Evolutionary conservation across 2,113 vertebrate genomes (phyloP).

Genomic region (Atrichornis clamosus): DNA sequence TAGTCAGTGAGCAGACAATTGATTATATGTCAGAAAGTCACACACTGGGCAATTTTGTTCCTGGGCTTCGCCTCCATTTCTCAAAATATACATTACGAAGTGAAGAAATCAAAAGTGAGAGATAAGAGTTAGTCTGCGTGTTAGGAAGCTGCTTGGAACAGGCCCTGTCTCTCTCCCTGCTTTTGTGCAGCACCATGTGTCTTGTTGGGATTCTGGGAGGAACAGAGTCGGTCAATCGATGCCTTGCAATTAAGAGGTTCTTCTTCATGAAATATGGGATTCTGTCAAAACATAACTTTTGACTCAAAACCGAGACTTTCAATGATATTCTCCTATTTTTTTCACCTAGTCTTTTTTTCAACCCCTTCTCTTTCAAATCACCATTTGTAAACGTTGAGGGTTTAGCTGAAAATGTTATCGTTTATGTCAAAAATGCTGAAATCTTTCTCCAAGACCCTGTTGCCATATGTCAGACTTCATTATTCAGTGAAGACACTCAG

Average conservation of each 20-base stretch:
- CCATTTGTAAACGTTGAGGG: background rate
- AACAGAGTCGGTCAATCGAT: rapidly evolving
- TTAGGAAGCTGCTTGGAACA: background rate
- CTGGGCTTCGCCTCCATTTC: constrained; percentile 27
- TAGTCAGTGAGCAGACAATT: constrained; percentile 56
- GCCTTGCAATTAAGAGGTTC: background rate
- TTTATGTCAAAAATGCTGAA: background rate
- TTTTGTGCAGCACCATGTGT: background rate
- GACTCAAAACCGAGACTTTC: background rate
- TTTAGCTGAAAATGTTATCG: background rate
- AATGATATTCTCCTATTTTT: background rate
- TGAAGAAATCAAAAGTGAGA: constrained; percentile 25
- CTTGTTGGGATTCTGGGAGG: background rate
- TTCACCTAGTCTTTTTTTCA: background rate
- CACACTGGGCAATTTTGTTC: constrained; percentile 49
- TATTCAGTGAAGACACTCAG: background rate
- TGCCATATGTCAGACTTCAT: background rate
- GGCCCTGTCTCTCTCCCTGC: background rate
- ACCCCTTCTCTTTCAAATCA: background rate
- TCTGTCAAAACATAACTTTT: background rate
- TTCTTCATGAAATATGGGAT: background rate
- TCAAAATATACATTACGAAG: constrained; percentile 34
- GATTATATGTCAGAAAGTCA: constrained; percentile 63
- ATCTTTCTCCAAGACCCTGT: background rate
- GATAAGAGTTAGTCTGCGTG: background rate